A percentile compares a stretch with the other conserved stretches of the same genome.
phyloP scores from a whole-genome alignment of 2,113 vertebrate species.

The Gadus chalcogrammus region DNA sequence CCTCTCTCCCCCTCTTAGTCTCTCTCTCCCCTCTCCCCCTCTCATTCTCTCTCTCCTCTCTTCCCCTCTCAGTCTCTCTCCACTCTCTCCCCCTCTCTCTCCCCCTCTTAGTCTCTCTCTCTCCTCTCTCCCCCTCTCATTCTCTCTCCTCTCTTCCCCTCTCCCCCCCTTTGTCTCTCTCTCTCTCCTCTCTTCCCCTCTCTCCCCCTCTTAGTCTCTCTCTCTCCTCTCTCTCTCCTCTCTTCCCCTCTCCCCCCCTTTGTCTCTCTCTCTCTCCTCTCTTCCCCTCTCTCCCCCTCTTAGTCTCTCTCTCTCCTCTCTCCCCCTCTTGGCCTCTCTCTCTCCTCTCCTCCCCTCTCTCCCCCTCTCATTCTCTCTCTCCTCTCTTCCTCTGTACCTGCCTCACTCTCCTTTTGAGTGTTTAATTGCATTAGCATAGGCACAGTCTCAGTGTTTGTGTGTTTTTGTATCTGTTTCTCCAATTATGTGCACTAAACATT shows the following conservation, averaged over 20 bases:
- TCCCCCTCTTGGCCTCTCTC: too few relatives aligned
- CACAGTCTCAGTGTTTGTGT: constrained; percentile 9
- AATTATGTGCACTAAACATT: too few relatives aligned
- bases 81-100: not conserved
- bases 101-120: not conserved
- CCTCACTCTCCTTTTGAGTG: constrained; percentile 33
- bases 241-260: not conserved
- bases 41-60: not conserved
- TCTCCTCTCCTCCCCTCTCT: not conserved
- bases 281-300: not conserved
- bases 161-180: not conserved
- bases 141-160: not conserved
- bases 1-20: not conserved
- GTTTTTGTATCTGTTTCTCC: not conserved
- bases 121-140: not conserved
- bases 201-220: not conserved
- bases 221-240: not conserved
- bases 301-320: not conserved
- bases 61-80: not conserved
- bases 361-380: not conserved
- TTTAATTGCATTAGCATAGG: constrained; percentile 62
- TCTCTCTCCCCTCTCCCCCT: not conserved
- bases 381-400: not conserved
- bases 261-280: not conserved
- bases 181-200: not conserved